A percentile compares a stretch with the other conserved stretches of the same genome.
Evolutionary conservation across 2,113 vertebrate genomes (phyloP).

Genomic region (Hydrolagus affinis): DNA sequence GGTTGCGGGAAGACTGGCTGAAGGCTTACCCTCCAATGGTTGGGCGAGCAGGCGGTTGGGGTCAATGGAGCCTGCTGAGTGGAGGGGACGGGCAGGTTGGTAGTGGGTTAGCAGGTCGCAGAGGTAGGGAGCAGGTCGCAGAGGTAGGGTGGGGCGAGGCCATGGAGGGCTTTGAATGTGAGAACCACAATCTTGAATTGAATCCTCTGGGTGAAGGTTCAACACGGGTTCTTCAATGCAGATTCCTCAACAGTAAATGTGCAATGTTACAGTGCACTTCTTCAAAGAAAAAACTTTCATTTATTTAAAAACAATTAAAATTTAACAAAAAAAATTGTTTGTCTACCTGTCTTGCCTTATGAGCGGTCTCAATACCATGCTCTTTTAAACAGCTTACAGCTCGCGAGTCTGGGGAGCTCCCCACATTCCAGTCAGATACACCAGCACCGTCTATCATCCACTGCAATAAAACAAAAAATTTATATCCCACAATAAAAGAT

Average conservation of each 20-base stretch:
- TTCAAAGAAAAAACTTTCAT: background rate
- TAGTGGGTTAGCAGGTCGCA: too few species aligned
- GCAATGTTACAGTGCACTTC: background rate
- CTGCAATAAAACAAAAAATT: conserved; percentile 85
- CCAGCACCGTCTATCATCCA: conserved; percentile 93
- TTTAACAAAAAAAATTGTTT: conserved; percentile 39
- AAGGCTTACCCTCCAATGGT: too few species aligned
- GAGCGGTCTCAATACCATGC: conserved; percentile 79
- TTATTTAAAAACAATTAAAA: conserved; percentile 35
- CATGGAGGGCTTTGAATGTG: too few species aligned
- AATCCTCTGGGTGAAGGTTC: too few species aligned
- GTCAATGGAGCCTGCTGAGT: too few species aligned
- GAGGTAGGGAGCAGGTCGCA: too few species aligned
- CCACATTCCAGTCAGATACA: conserved; percentile 90
- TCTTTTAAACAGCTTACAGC: conserved; percentile 80
- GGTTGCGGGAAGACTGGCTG: too few species aligned
- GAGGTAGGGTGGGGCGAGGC: too few species aligned
- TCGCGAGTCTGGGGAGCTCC: conserved; percentile 76
- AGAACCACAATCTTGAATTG: too few species aligned
- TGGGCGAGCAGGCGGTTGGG: background rate
- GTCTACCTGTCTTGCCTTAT: conserved; percentile 92
- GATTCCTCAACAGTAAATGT: background rate
- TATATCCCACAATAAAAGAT: conserved; percentile 43
- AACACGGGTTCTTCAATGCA: background rate
- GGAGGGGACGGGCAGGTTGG: too few species aligned